These are phyloP conservation scores for Triplophysa dalaica DNA, from an alignment of 2,113 vertebrate species.

Conservation along the genomic window DNA sequence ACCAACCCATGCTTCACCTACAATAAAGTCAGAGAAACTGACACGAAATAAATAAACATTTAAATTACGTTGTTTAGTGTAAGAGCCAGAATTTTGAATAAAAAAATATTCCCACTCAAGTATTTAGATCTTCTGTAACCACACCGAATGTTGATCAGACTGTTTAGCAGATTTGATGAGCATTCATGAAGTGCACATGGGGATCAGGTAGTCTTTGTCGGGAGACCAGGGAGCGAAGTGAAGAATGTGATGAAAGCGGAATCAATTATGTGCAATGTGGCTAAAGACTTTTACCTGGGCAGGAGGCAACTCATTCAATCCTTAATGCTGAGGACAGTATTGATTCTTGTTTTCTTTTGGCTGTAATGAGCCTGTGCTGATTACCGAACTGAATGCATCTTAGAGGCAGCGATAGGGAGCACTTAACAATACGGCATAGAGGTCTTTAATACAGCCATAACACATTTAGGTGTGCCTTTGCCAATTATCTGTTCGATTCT, in stretches of 20 bases:
- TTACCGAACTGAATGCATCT: slow-evolving; percentile 29
- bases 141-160: neutral
- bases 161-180: neutral
- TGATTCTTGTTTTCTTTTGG: slow-evolving; percentile 32
- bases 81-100: no score
- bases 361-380: slow-evolving; percentile 50
- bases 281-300: slow-evolving; percentile 46
- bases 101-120: neutral
- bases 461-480: neutral
- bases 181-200: slow-evolving; percentile 11
- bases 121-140: neutral
- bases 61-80: no score
- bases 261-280: slow-evolving; percentile 46
- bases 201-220: slow-evolving; percentile 22
- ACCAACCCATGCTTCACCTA: no score
- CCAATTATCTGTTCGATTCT: slow-evolving; percentile 9
- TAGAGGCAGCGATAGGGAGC: neutral
- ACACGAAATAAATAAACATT: no score
- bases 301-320: slow-evolving; percentile 29
- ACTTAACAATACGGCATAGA: slow-evolving; percentile 17
- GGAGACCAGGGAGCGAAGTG: slow-evolving; percentile 35
- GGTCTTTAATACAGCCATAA: slow-evolving; percentile 7
- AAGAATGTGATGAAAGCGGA: slow-evolving; percentile 50
- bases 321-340: slow-evolving; percentile 33
- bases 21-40: no score